A percentile compares a stretch with the other conserved stretches of the same genome.
Evolutionary conservation across 2,797 vertebrate genomes (phyloP).

Genomic region (Sarcophilus harrisii): DNA sequence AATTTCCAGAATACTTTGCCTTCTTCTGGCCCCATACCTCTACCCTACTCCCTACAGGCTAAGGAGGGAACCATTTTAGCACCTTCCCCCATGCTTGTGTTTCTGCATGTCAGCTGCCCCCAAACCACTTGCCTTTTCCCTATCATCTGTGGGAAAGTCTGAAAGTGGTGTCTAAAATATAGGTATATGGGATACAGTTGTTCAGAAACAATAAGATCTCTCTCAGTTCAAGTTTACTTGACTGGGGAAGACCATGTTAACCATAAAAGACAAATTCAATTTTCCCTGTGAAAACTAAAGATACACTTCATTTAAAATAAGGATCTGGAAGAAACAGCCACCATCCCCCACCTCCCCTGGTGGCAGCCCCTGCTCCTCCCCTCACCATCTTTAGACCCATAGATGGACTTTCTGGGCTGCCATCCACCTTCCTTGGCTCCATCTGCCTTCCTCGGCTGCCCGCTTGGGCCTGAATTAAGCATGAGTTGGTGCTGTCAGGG

Average conservation of each 20-base stretch:
- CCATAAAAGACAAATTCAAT: not conserved
- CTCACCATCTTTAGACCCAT: conserved; percentile 28
- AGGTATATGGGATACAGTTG: not conserved
- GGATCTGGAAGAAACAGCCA: not conserved
- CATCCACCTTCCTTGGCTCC: not conserved
- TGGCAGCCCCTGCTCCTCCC: not conserved
- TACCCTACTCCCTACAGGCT: not conserved
- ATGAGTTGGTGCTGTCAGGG: conserved; percentile 52
- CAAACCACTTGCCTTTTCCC: not conserved
- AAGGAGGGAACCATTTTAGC: not conserved
- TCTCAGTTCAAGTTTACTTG: not conserved
- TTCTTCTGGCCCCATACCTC: not conserved
- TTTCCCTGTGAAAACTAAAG: not conserved
- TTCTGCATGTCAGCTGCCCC: not conserved
- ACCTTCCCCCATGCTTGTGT: not conserved
- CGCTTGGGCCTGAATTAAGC: conserved; percentile 65
- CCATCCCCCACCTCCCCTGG: not conserved
- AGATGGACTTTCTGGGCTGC: conserved; percentile 43
- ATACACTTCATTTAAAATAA: not conserved
- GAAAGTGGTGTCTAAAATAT: not conserved
- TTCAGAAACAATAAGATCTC: not conserved
- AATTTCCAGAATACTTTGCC: not conserved
- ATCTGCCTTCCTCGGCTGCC: conserved; percentile 1
- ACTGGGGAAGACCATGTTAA: not conserved
- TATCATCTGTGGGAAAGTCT: not conserved